These are phyloP conservation scores for Mellivora capensis DNA, from an alignment of 2,113 vertebrate genomes.

Conservation along the genomic window DNA sequence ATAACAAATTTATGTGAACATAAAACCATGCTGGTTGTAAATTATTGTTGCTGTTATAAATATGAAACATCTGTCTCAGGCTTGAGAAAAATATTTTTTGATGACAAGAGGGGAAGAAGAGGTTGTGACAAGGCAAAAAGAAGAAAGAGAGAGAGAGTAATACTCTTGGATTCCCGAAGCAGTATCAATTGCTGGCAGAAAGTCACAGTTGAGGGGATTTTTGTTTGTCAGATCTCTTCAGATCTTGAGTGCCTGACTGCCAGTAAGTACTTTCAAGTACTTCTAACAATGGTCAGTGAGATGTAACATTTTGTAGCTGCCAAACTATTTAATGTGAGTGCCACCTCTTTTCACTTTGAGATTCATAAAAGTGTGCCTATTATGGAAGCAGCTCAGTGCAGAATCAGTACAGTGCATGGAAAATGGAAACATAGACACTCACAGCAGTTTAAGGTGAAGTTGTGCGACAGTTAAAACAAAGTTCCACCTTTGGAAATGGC, in stretches of 20 bases:
- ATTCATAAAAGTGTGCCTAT: background rate
- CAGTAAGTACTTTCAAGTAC: slow-evolving; percentile 2
- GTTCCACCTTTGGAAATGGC: background rate
- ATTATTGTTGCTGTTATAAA: background rate
- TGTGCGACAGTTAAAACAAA: background rate
- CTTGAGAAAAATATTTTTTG: background rate
- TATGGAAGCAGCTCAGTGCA: background rate
- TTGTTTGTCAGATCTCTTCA: background rate
- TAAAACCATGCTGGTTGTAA: slow-evolving; percentile 4
- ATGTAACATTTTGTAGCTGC: background rate
- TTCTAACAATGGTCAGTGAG: background rate
- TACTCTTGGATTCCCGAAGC: background rate
- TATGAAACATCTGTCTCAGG: background rate
- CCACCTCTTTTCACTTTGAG: background rate
- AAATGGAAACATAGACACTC: background rate
- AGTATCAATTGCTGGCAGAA: background rate
- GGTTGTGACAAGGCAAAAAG: background rate
- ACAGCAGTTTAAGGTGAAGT: background rate
- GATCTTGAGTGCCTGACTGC: background rate
- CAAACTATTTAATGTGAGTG: background rate
- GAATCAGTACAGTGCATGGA: background rate
- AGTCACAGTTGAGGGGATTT: background rate
- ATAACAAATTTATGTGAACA: slow-evolving; percentile 18
- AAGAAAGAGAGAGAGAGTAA: background rate
- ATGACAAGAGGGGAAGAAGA: background rate